Percentiles rank a stretch among this genome's conserved stretches.
phyloP scores from a whole-genome alignment of 2,888 invertebrate species.

The Oscheius sp. region DNA sequence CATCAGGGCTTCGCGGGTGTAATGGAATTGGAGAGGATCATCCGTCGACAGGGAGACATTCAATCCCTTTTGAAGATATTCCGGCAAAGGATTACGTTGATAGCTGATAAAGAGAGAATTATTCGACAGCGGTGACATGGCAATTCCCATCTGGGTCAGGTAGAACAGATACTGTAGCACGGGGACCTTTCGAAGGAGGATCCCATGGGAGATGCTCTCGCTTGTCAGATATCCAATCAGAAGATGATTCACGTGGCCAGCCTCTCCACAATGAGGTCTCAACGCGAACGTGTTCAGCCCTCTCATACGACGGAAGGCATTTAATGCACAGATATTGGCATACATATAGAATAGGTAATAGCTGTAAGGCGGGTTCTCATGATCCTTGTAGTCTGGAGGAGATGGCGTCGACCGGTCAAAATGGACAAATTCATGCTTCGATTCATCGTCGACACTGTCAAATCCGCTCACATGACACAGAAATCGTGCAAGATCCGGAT shows the following conservation, averaged over 20 bases:
- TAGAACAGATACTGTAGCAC: constrained; percentile 98
- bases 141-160: constrained; percentile 94
- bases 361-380: constrained; percentile 96
- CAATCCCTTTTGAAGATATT: constrained; percentile 80
- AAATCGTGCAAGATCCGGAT: constrained; percentile 91
- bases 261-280: constrained; percentile 97
- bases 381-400: constrained; percentile 87
- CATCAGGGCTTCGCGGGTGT: constrained; percentile 99
- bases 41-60: constrained; percentile 94
- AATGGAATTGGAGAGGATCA: constrained; percentile 98
- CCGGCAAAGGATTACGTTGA: constrained; percentile 96
- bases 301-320: constrained; percentile 84
- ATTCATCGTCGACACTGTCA: constrained; percentile 99
- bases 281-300: constrained; percentile 83
- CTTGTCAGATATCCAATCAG: constrained; percentile 95
- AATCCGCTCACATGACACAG: constrained; percentile 90
- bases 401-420: constrained; percentile 82
- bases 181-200: constrained; percentile 93
- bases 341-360: constrained; percentile 99
- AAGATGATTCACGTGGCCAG: constrained; percentile 95
- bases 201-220: constrained; percentile 98
- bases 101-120: constrained; percentile 98
- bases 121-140: constrained; percentile 98
- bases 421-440: constrained; percentile 91
- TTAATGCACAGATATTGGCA: constrained; percentile 93